phyloP scores from a whole-genome alignment of 2,888 invertebrate species.

The Torymus aiolomorphi region DNA sequence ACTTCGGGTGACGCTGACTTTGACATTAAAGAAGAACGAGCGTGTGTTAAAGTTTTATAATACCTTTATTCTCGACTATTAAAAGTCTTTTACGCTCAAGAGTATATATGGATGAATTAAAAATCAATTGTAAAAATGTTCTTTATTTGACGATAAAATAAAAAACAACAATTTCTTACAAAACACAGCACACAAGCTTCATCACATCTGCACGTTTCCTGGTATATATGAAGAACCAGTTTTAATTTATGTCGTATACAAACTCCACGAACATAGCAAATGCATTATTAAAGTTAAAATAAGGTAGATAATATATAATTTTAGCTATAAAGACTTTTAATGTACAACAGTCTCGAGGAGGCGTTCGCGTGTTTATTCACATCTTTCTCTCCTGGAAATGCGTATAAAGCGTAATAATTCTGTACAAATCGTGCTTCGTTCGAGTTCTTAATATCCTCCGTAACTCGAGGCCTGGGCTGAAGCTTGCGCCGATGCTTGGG shows the following conservation, averaged over 20 bases:
- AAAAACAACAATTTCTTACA: slow-evolving; percentile 4
- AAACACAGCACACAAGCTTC: slow-evolving; percentile 16
- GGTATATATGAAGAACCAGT: background rate
- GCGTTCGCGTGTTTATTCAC: background rate
- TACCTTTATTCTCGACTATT: too few species aligned
- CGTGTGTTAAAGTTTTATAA: too few species aligned
- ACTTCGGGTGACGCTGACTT: too few species aligned
- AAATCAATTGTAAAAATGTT: slow-evolving; percentile 27
- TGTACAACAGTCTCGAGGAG: slow-evolving; percentile 22
- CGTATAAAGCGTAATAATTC: too few species aligned
- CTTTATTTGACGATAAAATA: slow-evolving; percentile 22
- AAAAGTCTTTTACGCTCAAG: too few species aligned
- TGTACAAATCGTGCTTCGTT: too few species aligned
- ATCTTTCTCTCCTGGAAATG: too few species aligned
- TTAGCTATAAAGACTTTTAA: background rate
- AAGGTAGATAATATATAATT: background rate
- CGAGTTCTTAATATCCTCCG: slow-evolving; percentile 43
- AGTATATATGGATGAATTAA: background rate
- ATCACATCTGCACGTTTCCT: background rate
- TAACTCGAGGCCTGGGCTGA: slow-evolving; percentile 55
- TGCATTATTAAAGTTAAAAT: slow-evolving; percentile 11
- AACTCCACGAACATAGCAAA: slow-evolving; percentile 5
- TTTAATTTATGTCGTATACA: slow-evolving; percentile 13
- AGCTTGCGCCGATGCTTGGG: slow-evolving; percentile 66
- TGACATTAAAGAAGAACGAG: too few species aligned